phyloP scores from a whole-genome alignment of 2,888 invertebrate genomes.

The Lithophane socia region DNA sequence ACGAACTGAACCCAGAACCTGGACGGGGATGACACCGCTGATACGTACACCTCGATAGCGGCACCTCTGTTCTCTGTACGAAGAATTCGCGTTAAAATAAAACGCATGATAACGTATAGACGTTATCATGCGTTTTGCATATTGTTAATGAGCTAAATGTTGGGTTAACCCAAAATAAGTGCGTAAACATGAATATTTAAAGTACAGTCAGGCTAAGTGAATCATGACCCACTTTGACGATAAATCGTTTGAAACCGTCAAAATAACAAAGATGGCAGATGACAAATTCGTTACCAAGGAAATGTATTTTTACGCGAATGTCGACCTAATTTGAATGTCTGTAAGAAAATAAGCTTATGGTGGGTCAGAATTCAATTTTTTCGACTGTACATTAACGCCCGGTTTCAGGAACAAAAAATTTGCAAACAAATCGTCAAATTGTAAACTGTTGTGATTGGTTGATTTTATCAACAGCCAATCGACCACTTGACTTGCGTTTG shows the following conservation, averaged over 20 bases:
- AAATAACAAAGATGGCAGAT: too few relatives aligned
- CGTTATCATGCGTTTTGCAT: neutral
- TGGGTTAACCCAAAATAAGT: neutral
- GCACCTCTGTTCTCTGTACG: constrained; percentile 80
- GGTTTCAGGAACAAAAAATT: neutral
- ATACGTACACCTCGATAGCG: constrained; percentile 95
- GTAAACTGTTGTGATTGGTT: neutral
- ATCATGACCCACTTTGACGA: too few relatives aligned
- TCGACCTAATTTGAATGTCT: too few relatives aligned
- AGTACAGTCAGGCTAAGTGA: neutral
- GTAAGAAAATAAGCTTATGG: too few relatives aligned
- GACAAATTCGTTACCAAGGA: too few relatives aligned
- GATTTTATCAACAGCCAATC: neutral
- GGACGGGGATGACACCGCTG: constrained; percentile 94
- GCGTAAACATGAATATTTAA: neutral
- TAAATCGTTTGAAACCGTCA: too few relatives aligned
- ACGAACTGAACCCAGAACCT: constrained; percentile 97
- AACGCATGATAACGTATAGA: too few relatives aligned
- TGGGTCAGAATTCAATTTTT: too few relatives aligned
- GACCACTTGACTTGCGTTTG: neutral
- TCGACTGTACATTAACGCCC: neutral
- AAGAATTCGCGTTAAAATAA: constrained; percentile 9
- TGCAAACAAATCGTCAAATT: neutral
- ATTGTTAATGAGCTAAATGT: neutral
- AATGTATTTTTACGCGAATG: too few relatives aligned